Base-by-base conservation (phyloP, 2,113 vertebrate genomes). In the Calyptommatus sinebrachiatus region DNA sequence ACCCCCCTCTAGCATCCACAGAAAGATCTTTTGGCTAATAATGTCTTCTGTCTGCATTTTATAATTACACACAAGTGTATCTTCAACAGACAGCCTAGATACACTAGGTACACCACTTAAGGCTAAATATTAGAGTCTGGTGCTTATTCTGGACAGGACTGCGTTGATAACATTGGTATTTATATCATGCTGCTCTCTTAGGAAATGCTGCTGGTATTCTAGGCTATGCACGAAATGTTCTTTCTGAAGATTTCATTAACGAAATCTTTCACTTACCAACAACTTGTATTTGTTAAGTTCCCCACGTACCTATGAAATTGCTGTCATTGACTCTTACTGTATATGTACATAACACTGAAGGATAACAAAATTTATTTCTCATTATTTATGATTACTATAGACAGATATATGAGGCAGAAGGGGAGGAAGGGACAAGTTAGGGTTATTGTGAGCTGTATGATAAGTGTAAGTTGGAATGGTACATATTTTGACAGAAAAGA, bases 201-300 rank as follows among this genome's bases (percentile, higher is more conserved):
- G 82, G 83, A 48, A 83, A 79, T 68, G 50, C 46, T 80, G 72
- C 87, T 68, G 87, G 89, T 80, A 89, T 84, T 7, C 67, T 81
- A 63, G 71, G 84, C 87, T 88, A 74, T 78, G 50, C 83, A 86
- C 80, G 83, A 85, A 16, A 78, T 79, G 16, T 88, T 89, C 79
- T 82, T 83, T 80, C 8, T 77, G 78, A 88, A 83, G 70, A 78
- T 90, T 86, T 85, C 28, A 76, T 83, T 76, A 88, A 80, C 28
- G 78, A 75, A 2, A 71, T 73, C 35, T 16, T 18, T 70, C 76
- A 62, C 5, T 74, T 66, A 3, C 86, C 71, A 87, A 86, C 60
- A 50, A 71, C 85, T 7, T 72, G 68, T 62, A 11, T 71, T 90
- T 86, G 70, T 14, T 71, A 68, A 18, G 10, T 1, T 26, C 79